Base-by-base conservation (phyloP, 2,113 vertebrate species). In the Fregata magnificens region DNA sequence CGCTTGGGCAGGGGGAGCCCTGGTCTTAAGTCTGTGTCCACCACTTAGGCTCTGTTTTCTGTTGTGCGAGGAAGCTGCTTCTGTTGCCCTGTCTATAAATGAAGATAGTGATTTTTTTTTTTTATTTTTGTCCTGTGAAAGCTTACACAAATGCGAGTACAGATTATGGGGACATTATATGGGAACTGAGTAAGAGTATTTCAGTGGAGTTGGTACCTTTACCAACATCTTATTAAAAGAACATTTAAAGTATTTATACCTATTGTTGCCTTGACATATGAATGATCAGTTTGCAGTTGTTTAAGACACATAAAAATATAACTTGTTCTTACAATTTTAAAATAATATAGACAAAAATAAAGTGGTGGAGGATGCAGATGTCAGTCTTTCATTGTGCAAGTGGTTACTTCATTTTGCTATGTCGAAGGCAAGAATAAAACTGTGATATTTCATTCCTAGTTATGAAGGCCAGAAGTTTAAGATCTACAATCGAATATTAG, bases 401-500 rank as follows among this genome's bases (percentile, higher is more conserved):
- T 73, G 90, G 82, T 78, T 91, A 79, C 80, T 78, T 92, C 26
- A 52, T 52, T 25, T 90, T 92, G 26, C 36, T 90, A 2, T 55
- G 32, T 86, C 44, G 71, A 80, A 88, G 55, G 34, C 63, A 69
- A 55, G 52, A 74, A 77, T 82, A 73, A 91, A 83, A 66, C 36
- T 32, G 19, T 29, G 16, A 4, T 79, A 53, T 72, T 90, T 73
- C 11, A 65, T 92, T 92, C 13, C 40, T 86, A 36, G 5, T 77
- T 73, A 22, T 15, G 55, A 79, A 92, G 91, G 73, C 87, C 78
- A 76, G 80, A 25, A 88, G 80, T 83, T 94, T 2, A 63, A 92
- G 67, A 88, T 15, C 71, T 70, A 45, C 17, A 80, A 13, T 16
- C 6, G 0, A 49, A 5, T 65, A 72, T 66, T 49, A 29, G n/a